Base-by-base conservation (phyloP, 1,140 invertebrate species). In the Asobara japonica region DNA sequence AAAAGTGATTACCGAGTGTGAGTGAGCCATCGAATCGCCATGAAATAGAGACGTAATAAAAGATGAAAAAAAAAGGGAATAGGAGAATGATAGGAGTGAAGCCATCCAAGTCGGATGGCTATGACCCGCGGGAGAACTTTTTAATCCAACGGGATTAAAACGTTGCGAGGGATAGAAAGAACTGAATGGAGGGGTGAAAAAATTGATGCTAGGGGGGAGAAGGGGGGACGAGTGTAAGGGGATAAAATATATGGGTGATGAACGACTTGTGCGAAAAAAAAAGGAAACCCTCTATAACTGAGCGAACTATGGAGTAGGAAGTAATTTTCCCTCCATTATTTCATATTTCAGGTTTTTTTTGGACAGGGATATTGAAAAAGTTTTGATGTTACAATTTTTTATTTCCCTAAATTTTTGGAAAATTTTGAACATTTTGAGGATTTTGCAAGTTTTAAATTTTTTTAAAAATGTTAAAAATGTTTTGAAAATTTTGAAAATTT, bases 121-220 rank as follows among this genome's bases (percentile, higher is more conserved):
- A 56, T 56, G 51, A 56, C 51, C 51, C 22, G 22, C 51, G 51
- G 51, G 51, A 20, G 51, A 20, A 56, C 51, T 56, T 56, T 56
- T 56, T 56, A 56, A 56, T 56, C 51, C 51, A 56, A 25, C 51
- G 51, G 51, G 51, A 56, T 56, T 56, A 27, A 56, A 56, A 56
- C 20, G 51, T 18, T 56, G 20, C 20, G 51, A 56, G 51, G 51
- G 51, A 56, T 25, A 56, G 51, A 56, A 5, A 36, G 51, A 56
- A 10, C 7, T 56, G 51, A 56, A 18, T 56, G 20, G 51, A 27
- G 22, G 8, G 13, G n/a, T n/a, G n/a, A 56, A 25, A 25, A 56
- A 56, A 56, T 51, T 18, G 45, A n/a, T 16, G n/a, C 48, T 3
- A 41, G 2, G n/a, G n/a, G 22, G 3, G 22, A 22, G 22, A 27